Percentiles rank a stretch among this genome's conserved stretches.
These are phyloP conservation scores for Torymus auratus DNA, from an alignment of 2,888 invertebrate species.

Conservation along the genomic window DNA sequence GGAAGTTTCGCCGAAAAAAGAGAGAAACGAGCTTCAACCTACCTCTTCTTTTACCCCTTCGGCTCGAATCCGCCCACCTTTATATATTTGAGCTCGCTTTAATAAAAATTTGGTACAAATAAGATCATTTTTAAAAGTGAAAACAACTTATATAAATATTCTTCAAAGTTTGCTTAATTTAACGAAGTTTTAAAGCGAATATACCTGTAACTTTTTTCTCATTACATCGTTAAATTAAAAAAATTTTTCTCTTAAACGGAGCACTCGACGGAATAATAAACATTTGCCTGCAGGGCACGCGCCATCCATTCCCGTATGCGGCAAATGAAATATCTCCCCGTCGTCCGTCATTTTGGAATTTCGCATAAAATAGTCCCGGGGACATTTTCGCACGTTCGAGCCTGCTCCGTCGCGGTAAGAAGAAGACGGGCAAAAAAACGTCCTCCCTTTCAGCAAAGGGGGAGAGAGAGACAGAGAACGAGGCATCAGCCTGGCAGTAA, in stretches of 20 bases:
- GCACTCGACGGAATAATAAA: too few species aligned
- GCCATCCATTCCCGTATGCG: background rate
- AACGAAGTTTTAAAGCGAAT: too few species aligned
- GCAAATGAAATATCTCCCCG: slow-evolving; percentile 20
- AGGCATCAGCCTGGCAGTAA: slow-evolving; percentile 8
- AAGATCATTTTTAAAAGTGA: too few species aligned
- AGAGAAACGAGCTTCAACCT: background rate
- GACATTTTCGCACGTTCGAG: slow-evolving; percentile 26
- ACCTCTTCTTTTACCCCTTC: slow-evolving; percentile 8
- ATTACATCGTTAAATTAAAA: too few species aligned
- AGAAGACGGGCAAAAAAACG: background rate
- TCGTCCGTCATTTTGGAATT: slow-evolving; percentile 1
- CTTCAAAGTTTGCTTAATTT: too few species aligned
- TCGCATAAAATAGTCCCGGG: background rate
- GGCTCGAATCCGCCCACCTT: slow-evolving; percentile 1
- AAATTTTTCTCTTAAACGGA: too few species aligned
- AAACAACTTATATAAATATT: too few species aligned
- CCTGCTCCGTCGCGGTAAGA: background rate
- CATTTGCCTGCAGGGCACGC: too few species aligned
- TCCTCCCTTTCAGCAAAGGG: background rate
- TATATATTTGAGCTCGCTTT: background rate
- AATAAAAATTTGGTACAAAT: background rate
- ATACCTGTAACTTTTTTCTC: too few species aligned
- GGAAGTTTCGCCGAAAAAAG: slow-evolving; percentile 5
- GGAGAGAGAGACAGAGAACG: background rate